Evolutionary conservation across 2,888 invertebrate species (phyloP).

Genomic region (Volucella zonaria): DNA sequence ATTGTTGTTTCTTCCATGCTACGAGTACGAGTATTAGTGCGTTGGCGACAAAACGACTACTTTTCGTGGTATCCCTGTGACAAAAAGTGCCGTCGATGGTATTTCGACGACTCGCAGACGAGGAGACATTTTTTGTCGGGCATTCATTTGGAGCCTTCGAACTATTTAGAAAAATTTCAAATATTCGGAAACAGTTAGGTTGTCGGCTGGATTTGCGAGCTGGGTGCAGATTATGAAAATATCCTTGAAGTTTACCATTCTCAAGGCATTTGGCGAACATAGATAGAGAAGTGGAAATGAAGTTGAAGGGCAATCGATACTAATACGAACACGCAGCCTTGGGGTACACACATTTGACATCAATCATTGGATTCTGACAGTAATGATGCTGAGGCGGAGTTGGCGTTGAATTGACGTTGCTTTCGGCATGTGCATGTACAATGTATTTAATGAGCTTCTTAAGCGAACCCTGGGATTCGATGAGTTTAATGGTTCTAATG

Average conservation of each 20-base stretch:
- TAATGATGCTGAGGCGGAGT: background rate
- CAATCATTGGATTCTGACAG: conserved; percentile 19
- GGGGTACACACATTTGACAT: background rate
- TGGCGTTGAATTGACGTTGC: no score
- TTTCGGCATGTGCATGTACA: no score
- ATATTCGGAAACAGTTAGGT: conserved; percentile 57
- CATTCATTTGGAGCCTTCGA: background rate
- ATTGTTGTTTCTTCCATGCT: conserved; percentile 33
- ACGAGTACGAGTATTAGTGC: conserved; percentile 13
- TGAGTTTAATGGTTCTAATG: no score
- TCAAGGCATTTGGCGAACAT: no score
- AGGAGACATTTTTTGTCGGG: background rate
- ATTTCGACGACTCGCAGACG: conserved; percentile 31
- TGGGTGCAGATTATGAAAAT: background rate
- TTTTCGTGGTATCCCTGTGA: conserved; percentile 15
- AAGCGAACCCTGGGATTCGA: no score
- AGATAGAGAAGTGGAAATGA: no score
- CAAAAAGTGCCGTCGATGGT: conserved; percentile 39
- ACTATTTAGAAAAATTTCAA: conserved; percentile 49
- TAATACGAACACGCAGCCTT: background rate
- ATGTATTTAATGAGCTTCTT: no score
- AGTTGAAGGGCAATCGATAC: background rate
- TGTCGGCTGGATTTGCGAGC: background rate
- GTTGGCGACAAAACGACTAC: conserved; percentile 57
- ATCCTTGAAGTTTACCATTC: no score